Evolutionary conservation across 2,797 vertebrate species (phyloP), one percentile per base, ranked within the genome.

Genomic region (Lepidocolaptes lacrymiger): DNA sequence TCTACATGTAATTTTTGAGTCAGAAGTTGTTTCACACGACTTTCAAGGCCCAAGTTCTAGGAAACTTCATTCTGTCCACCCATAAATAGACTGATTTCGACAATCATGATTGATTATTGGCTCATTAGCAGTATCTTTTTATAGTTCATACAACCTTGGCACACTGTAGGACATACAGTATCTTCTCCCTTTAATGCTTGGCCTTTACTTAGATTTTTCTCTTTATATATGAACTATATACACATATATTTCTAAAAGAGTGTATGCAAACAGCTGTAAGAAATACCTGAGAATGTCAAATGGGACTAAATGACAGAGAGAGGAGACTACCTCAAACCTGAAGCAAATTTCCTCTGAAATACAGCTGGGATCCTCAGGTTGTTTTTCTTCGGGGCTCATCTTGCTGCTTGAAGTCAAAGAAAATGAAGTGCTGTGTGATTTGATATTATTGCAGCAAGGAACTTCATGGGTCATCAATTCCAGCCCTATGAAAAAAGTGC

Each of bases 381-480:
- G 74, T 87, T 96, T 96, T 95, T 71, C 88, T 93, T 58, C 74
- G 74, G 27, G 52, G 41, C 54, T 91, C 56, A 43, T 81, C 80
- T 72, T 73, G 58, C 58, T 93, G 82, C 62, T 55, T 84, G 79
- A 84, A 95, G 83, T 94, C 55, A 90, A 91, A 86, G 77, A 62
- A 94, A 94, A 88, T 1, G 7, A 86, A 95, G 71, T 44, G 36
- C 74, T 92, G 12, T 72, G 85, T 95, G 77, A 74, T 89, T 93
- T 68, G 77, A 24, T 88, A 76, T 88, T 91, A 82, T 69, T 77
- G 46, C 85, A 82, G 32, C 27, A 63, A 94, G 74, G 52, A 93
- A 79, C 77, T 91, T 95, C 83, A 91, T 19, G 95, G 92, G 59
- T 95, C 96, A 95, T 91, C 83, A 89, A 89, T 95, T 95, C 46